These are phyloP conservation scores for Cantharis flavilabris DNA, from an alignment of 2,888 invertebrate species.

Conservation along the genomic window DNA sequence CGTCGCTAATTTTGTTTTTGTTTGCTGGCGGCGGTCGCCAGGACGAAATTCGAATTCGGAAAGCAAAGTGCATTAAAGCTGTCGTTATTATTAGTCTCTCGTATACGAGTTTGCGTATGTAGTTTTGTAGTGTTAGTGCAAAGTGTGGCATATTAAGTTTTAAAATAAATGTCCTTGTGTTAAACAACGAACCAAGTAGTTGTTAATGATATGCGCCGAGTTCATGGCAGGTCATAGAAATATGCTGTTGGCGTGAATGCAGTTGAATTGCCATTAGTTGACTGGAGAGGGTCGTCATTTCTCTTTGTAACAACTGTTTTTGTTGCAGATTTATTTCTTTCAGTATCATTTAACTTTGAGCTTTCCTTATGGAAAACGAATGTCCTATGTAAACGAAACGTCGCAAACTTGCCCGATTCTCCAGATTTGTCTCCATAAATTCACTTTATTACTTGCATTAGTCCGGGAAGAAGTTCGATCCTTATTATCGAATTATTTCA, in stretches of 20 bases:
- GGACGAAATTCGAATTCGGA: background rate
- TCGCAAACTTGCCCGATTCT: background rate
- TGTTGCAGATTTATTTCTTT: conserved; percentile 4
- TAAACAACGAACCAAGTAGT: conserved; percentile 34
- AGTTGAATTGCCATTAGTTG: conserved; percentile 20
- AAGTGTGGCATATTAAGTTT: conserved; percentile 14
- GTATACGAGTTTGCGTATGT: background rate
- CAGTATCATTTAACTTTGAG: conserved; percentile 2
- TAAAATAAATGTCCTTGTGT: conserved; percentile 39
- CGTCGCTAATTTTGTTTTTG: background rate
- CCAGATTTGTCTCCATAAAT: background rate
- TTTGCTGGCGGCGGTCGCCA: background rate
- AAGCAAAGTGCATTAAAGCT: background rate
- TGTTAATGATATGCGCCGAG: conserved; percentile 27
- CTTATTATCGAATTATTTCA: background rate
- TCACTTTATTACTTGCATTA: background rate
- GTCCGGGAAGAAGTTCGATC: too few species aligned
- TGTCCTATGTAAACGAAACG: background rate
- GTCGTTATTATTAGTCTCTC: background rate
- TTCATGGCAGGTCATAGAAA: conserved; percentile 39
- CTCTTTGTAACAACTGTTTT: conserved; percentile 13
- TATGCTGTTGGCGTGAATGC: conserved; percentile 19
- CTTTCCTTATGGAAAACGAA: conserved; percentile 1
- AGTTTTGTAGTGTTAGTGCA: conserved; percentile 6
- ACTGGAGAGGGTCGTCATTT: conserved; percentile 13